Evolutionary conservation across 1,140 invertebrate species (phyloP).

Genomic region (Ruditapes philippinarum): DNA sequence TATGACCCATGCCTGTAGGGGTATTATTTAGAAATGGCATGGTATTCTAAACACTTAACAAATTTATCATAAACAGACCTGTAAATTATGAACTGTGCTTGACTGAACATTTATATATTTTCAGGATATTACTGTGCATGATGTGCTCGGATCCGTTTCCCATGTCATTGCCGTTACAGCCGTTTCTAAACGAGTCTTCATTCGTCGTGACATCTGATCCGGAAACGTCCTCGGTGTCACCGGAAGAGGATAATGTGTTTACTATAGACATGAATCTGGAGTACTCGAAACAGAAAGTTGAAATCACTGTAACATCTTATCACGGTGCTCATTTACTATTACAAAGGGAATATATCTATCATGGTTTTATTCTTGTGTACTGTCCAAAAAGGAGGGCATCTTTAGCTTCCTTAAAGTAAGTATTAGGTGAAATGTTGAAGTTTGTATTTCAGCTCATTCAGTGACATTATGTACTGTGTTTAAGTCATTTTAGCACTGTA

Average conservation of each 20-base stretch:
- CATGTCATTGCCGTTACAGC: conserved; percentile 95
- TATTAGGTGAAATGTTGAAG: too few species aligned
- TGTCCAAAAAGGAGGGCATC: conserved; percentile 98
- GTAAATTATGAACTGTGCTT: too few species aligned
- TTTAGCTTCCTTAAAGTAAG: conserved; percentile 95
- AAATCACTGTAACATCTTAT: conserved; percentile 98
- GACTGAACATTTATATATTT: too few species aligned
- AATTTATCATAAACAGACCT: too few species aligned
- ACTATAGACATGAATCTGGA: conserved; percentile 90
- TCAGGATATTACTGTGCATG: conserved; percentile 96
- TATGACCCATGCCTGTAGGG: neutral
- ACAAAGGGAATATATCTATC: conserved; percentile 88
- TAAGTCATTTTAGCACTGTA: too few species aligned
- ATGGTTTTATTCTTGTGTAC: conserved; percentile 98
- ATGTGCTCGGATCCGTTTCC: conserved; percentile 98
- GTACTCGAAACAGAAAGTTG: conserved; percentile 93
- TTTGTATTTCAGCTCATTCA: too few species aligned
- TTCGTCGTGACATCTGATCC: conserved; percentile 94
- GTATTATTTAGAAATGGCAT: too few species aligned
- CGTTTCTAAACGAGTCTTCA: conserved; percentile 95
- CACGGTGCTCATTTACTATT: conserved; percentile 91
- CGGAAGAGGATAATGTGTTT: conserved; percentile 81
- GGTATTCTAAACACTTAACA: too few species aligned
- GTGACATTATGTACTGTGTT: too few species aligned
- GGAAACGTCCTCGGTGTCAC: conserved; percentile 78